A percentile compares a stretch with the other conserved stretches of the same genome.
phyloP scores from a whole-genome alignment of 2,888 invertebrate genomes.

The Diarsia rubi region DNA sequence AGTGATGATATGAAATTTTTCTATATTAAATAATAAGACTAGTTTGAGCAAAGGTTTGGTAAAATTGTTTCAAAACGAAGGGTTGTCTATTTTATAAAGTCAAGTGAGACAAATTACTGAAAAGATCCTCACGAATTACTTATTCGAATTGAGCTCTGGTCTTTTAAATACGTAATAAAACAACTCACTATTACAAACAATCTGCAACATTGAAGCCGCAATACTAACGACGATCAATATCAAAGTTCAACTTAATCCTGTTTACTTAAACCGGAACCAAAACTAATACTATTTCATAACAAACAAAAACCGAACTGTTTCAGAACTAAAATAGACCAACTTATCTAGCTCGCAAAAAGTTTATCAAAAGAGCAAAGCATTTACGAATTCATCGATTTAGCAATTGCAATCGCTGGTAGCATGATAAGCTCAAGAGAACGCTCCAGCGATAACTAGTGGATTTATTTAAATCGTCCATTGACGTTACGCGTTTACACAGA shows the following conservation, averaged over 20 bases:
- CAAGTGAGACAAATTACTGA: not conserved
- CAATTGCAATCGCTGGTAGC: slow-evolving; percentile 32
- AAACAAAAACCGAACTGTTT: not conserved
- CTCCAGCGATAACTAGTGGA: slow-evolving; percentile 71
- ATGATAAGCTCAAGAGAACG: slow-evolving; percentile 47
- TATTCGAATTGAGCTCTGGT: not conserved
- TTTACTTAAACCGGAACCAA: not conserved
- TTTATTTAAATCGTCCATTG: slow-evolving; percentile 75
- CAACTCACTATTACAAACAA: not conserved
- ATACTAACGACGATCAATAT: not conserved
- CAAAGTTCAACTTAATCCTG: not conserved
- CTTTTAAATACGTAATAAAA: not conserved
- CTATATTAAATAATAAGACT: too few relatives aligned
- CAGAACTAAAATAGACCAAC: slow-evolving; percentile 5
- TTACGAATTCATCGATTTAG: not conserved
- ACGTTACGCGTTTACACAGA: slow-evolving; percentile 67
- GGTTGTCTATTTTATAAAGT: not conserved
- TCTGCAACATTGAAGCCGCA: not conserved
- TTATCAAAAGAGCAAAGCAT: slow-evolving; percentile 20
- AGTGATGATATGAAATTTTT: not conserved
- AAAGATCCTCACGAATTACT: not conserved
- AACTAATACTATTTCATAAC: not conserved
- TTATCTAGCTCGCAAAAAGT: slow-evolving; percentile 4
- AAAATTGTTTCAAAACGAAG: too few relatives aligned
- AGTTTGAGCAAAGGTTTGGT: too few relatives aligned